Conservation (phyloP, 2,113 vertebrate species). For the Phainopepla nitens region DNA sequence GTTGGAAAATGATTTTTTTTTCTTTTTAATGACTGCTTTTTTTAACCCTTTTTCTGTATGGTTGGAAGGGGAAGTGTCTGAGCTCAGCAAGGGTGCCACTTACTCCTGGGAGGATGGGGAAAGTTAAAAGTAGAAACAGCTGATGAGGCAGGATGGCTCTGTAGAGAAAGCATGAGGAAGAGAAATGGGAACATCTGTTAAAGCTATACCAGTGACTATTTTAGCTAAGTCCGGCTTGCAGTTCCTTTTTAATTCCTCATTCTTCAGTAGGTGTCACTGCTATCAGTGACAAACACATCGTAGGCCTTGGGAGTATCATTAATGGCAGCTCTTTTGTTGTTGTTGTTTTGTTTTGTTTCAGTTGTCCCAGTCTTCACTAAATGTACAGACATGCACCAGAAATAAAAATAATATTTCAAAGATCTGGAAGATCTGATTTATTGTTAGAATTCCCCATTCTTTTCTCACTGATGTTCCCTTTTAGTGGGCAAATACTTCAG, state of each 20-base stretch:
- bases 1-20: not conserved
- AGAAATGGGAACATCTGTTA: constrained; percentile 43
- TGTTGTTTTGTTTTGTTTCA: not conserved
- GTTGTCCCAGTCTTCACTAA: not conserved
- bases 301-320: not conserved
- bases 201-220: not conserved
- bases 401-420: not conserved
- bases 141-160: constrained; percentile 20
- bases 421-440: not conserved
- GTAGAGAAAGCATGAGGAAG: constrained; percentile 8
- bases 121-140: constrained; percentile 52
- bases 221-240: not conserved
- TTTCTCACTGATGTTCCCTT: not conserved
- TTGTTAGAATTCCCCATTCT: not conserved
- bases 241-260: not conserved
- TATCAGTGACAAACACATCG: not conserved
- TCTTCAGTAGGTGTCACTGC: not conserved
- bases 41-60: not conserved
- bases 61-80: not conserved
- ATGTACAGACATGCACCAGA: not conserved
- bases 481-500: not conserved
- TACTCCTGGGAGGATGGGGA: not conserved
- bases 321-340: not conserved
- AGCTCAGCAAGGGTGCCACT: not conserved
- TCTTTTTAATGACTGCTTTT: not conserved